phyloP scores from a whole-genome alignment of 2,113 vertebrate genomes.

The Dasyprocta punctata region DNA sequence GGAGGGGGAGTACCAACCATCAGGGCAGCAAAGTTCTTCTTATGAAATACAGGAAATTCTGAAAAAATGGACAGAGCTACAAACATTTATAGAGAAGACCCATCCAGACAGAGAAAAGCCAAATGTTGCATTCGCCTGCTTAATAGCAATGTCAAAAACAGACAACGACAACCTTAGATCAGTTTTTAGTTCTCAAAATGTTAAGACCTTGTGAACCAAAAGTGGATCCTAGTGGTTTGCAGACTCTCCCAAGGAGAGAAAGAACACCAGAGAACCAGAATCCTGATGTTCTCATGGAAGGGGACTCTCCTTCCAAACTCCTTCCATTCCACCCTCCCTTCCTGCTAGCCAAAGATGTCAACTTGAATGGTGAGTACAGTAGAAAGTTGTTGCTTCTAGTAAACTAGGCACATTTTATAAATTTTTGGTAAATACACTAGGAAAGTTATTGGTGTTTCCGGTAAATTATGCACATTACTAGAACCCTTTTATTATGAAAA shows the following conservation, averaged over 20 bases:
- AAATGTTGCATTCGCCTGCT: background rate
- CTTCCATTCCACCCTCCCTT: background rate
- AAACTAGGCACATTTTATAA: background rate
- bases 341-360: background rate
- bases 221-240: background rate
- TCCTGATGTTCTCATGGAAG: background rate
- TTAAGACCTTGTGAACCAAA: background rate
- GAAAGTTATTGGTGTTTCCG: background rate
- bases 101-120: background rate
- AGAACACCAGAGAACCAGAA: background rate
- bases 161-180: background rate
- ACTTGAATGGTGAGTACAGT: background rate
- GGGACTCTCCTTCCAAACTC: background rate
- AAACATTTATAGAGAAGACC: background rate
- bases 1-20: background rate
- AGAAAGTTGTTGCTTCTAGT: background rate
- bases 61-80: background rate
- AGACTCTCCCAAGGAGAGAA: background rate
- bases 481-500: background rate
- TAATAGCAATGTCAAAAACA: background rate
- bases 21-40: background rate
- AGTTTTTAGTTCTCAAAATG: background rate
- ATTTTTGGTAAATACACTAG: background rate
- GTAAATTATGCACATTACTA: background rate
- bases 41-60: background rate